Conservation (phyloP, 1,140 invertebrate species). For the Anadara kagoshimensis region DNA sequence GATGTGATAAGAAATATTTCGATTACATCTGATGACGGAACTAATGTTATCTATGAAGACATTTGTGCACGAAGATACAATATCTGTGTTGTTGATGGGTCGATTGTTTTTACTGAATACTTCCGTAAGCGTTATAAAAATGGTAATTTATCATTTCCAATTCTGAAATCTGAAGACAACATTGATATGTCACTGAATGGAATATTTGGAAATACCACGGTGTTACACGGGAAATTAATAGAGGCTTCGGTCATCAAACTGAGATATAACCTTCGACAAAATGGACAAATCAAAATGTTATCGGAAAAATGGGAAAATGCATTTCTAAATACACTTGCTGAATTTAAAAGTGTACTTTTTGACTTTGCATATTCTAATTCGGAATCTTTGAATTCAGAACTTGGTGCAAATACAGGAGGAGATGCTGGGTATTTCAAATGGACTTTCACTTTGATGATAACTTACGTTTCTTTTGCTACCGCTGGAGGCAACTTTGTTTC, state of each 20-base stretch:
- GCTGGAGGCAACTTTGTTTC: slow-evolving; percentile 71
- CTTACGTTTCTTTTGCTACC: slow-evolving; percentile 48
- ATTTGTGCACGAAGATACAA: slow-evolving; percentile 11
- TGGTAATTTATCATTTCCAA: slow-evolving; percentile 1
- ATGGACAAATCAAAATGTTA: not conserved
- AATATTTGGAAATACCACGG: slow-evolving; percentile 6
- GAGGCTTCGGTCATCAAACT: not conserved
- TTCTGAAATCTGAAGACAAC: not conserved
- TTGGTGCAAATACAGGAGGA: slow-evolving; percentile 39
- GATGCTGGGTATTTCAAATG: slow-evolving; percentile 30
- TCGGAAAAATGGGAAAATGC: slow-evolving; percentile 16
- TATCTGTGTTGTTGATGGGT: slow-evolving; percentile 4
- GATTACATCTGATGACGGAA: not conserved
- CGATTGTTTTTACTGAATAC: not conserved
- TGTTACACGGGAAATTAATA: not conserved
- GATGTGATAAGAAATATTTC: not conserved
- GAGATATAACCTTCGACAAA: slow-evolving; percentile 12
- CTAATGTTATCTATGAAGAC: slow-evolving; percentile 1
- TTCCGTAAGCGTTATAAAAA: not conserved
- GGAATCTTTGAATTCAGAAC: slow-evolving; percentile 41
- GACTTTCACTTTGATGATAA: slow-evolving; percentile 54
- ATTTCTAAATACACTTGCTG: not conserved
- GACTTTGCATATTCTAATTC: slow-evolving; percentile 36
- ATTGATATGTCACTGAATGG: not conserved
- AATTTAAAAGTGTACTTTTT: not conserved